Evolutionary conservation across 2,113 vertebrate genomes (phyloP).

Genomic region (Platycercus adscitus): DNA sequence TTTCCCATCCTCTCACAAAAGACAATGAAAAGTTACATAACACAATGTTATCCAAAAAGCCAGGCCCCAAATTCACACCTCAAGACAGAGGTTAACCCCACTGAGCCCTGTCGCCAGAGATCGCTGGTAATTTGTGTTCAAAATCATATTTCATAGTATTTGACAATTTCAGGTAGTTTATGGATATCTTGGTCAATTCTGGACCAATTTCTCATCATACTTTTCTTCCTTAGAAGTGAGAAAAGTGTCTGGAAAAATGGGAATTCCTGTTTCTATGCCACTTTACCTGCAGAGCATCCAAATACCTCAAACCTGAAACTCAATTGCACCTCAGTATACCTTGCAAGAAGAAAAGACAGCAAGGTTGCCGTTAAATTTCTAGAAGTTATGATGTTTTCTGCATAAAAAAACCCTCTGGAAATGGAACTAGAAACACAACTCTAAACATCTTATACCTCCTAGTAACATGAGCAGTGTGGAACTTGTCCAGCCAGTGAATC

Average conservation of each 20-base stretch:
- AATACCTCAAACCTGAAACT: background rate
- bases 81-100: fast-evolving
- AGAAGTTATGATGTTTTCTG: background rate
- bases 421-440: background rate
- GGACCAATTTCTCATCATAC: background rate
- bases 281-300: background rate
- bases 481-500: background rate
- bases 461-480: too few species aligned
- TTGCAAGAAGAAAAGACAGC: background rate
- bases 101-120: background rate
- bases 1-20: too few species aligned
- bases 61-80: background rate
- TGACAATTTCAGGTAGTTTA: background rate
- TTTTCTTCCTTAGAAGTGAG: background rate
- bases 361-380: background rate
- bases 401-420: background rate
- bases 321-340: background rate
- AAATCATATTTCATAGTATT: fast-evolving
- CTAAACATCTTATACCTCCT: background rate
- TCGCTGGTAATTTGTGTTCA: fast-evolving
- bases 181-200: background rate
- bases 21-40: background rate
- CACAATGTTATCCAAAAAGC: background rate
- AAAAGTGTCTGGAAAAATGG: fast-evolving
- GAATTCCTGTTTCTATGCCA: background rate